Conservation (phyloP, 1,140 invertebrate species). For the Bombus pyrosoma region DNA sequence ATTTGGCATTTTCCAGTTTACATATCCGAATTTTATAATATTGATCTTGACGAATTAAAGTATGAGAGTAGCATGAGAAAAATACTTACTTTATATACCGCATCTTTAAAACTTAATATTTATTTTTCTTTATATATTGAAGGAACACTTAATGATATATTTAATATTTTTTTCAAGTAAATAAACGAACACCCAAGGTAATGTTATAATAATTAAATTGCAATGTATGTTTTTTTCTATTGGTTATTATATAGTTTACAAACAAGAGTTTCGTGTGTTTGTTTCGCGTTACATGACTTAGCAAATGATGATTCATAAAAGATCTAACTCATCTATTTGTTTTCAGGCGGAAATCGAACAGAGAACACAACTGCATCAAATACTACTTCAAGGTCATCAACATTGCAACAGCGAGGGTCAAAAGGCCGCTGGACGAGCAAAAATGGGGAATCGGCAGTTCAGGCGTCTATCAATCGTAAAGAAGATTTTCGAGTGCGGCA, state of each 20-base stretch:
- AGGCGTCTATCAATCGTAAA: conserved; percentile 62
- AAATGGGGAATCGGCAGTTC: conserved; percentile 70
- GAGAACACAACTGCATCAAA: conserved; percentile 63
- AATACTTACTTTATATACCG: neutral
- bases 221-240: neutral
- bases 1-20: neutral
- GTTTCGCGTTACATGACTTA: neutral
- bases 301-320: neutral
- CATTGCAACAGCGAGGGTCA: conserved; percentile 65
- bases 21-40: neutral
- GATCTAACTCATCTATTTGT: neutral
- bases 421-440: conserved; percentile 74
- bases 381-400: conserved; percentile 64
- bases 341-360: conserved; percentile 61
- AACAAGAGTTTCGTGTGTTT: neutral
- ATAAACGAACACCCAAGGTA: neutral
- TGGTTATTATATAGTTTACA: neutral
- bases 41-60: neutral
- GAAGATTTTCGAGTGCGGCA: conserved; percentile 70
- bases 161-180: neutral
- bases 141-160: no score
- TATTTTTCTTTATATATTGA: neutral
- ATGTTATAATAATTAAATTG: neutral
- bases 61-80: neutral
- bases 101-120: neutral